Evolutionary conservation across 2,888 invertebrate species (phyloP), one percentile per base, ranked within the genome.

Genomic region (Erebia ligea): DNA sequence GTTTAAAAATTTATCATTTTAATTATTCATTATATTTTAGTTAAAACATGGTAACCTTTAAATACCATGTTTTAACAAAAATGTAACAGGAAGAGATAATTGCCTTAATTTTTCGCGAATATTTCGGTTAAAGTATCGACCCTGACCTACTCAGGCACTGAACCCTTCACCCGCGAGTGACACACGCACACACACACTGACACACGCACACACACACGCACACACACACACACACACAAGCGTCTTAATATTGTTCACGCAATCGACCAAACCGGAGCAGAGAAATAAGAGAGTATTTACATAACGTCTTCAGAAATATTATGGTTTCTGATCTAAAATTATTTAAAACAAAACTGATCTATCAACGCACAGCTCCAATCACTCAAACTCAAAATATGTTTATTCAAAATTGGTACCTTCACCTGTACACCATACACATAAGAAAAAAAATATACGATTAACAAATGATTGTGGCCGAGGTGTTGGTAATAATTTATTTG

Each of bases 251-350:
- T 48, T 62, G 62, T 48, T 21, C 15, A 62, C 62, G 62, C 62
- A 62, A 62, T 62, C 62, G 19, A 11, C 48, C 19, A 62, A 62
- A 62, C 62, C 62, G 48, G 62, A 62, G 48, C 62, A 45, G 21
- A 62, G 11, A 21, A 62, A 62, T 48, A 57, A 57, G 13, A 19
- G 25, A 6, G 25, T 25, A 57, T 57, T 57, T 5, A 25, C 25
- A 57, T 19, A 5, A 21, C 52, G 6, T n/a, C n/a, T n/a, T n/a
- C 25, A 25, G 25, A 25, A 25, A 25, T 25, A 25, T 25, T 25
- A 25, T 25, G 25, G 25, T 25, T 25, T 25, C 25, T 25, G 2
- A 25, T 4, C 25, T 25, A 25, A 25, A 25, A 25, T 25, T 25
- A 25, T 25, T 25, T 25, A 25, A 25, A 25, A 25, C 25, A 25